phyloP scores from a whole-genome alignment of 2,797 vertebrate species.

The Sphaeramia orbicularis region DNA sequence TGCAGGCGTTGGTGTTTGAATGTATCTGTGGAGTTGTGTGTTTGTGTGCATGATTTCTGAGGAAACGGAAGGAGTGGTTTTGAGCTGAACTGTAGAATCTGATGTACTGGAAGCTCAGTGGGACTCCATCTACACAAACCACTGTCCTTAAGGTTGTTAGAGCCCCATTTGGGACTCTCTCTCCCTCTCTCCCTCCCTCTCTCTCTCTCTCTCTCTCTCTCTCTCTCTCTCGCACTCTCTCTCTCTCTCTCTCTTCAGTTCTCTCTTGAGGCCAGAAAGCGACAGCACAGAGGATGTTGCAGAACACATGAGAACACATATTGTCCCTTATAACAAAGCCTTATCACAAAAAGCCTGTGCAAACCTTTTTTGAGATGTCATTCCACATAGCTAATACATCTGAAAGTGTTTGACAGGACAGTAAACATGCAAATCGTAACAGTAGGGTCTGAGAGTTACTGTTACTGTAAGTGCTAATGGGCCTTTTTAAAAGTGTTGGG shows the following conservation, averaged over 20 bases:
- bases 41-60: slow-evolving; percentile 59
- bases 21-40: slow-evolving; percentile 34
- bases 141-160: slow-evolving; percentile 75
- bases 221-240: slow-evolving; percentile 4
- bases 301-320: slow-evolving; percentile 66
- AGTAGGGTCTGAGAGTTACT: slow-evolving; percentile 8
- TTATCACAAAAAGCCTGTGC: slow-evolving; percentile 23
- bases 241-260: slow-evolving; percentile 19
- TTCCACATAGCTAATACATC: no score
- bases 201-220: slow-evolving; percentile 11
- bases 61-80: slow-evolving; percentile 64
- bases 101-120: slow-evolving; percentile 66
- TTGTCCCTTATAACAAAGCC: slow-evolving; percentile 36
- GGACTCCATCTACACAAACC: slow-evolving; percentile 69
- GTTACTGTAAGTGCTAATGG: slow-evolving; percentile 27
- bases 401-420: no score
- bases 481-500: slow-evolving; percentile 12
- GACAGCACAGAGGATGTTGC: slow-evolving; percentile 69
- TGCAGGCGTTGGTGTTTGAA: slow-evolving; percentile 30
- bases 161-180: slow-evolving; percentile 69
- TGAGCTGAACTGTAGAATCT: slow-evolving; percentile 61
- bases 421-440: not conserved
- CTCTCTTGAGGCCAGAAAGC: slow-evolving; percentile 67
- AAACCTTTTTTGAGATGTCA: not conserved
- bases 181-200: not conserved